These are phyloP conservation scores for Puntigrus tetrazona DNA, from an alignment of 2,113 vertebrate genomes.

Conservation along the genomic window DNA sequence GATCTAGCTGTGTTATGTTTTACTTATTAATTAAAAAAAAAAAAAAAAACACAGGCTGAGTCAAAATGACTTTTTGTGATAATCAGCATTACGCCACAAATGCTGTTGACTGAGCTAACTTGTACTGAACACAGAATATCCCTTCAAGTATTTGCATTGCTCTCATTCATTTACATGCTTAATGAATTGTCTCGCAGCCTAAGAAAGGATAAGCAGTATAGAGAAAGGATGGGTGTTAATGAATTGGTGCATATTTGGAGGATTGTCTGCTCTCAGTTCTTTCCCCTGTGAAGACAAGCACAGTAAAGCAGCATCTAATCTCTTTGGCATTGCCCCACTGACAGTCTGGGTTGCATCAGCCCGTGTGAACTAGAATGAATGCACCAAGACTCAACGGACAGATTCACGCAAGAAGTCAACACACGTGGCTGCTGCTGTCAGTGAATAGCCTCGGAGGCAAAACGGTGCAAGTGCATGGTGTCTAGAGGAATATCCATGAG, in stretches of 20 bases:
- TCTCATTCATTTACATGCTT: conserved; percentile 3
- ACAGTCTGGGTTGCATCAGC: conserved; percentile 56
- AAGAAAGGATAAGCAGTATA: neutral
- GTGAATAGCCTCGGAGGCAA: conserved; percentile 38
- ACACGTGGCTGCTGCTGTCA: conserved; percentile 48
- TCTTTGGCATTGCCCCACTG: conserved; percentile 50
- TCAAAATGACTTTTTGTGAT: neutral
- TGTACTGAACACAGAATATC: neutral
- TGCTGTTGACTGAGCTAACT: neutral
- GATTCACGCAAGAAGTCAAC: conserved; percentile 51
- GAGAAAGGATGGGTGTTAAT: neutral
- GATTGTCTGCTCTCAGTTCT: conserved; percentile 8
- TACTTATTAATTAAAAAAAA: too few relatives aligned
- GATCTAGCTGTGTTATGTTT: too few relatives aligned
- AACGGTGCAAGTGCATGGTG: conserved; percentile 42
- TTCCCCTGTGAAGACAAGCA: conserved; percentile 30
- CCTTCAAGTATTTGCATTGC: neutral
- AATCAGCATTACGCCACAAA: neutral
- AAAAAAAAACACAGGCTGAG: neutral
- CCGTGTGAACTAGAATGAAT: conserved; percentile 48
- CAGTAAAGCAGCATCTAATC: conserved; percentile 50
- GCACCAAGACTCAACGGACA: conserved; percentile 43
- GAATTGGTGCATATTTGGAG: conserved; percentile 29
- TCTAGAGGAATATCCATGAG: conserved; percentile 56
- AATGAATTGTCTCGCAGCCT: neutral